A percentile compares a stretch with the other conserved stretches of the same genome.
Conservation (phyloP, 2,113 vertebrate species). For the Crypturellus undulatus region DNA sequence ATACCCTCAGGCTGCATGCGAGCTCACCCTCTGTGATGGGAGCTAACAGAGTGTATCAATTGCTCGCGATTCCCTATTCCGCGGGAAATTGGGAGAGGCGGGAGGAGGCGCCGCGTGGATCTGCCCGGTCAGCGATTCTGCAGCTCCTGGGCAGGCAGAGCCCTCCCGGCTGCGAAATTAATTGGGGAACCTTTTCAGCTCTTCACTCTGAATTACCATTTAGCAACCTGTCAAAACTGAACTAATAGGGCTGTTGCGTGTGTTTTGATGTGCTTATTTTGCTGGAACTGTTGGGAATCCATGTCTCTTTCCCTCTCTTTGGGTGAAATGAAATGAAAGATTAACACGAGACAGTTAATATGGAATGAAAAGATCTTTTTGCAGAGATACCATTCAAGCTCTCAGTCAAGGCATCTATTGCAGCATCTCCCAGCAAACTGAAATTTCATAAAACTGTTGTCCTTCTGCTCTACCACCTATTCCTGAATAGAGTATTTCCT, state of each 20-base stretch:
- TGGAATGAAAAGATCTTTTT: background rate
- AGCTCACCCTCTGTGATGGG: conserved; percentile 86
- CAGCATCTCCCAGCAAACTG: background rate
- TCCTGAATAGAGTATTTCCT: background rate
- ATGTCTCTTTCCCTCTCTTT: background rate
- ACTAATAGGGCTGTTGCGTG: conserved; percentile 69
- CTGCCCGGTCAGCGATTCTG: conserved; percentile 82
- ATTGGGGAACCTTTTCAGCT: conserved; percentile 84
- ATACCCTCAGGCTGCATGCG: conserved; percentile 86
- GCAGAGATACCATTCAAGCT: fast-evolving
- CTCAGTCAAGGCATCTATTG: background rate
- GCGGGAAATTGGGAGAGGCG: conserved; percentile 87
- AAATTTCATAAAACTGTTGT: background rate
- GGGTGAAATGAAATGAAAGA: background rate
- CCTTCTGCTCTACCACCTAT: background rate
- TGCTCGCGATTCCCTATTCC: conserved; percentile 90
- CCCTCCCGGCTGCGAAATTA: conserved; percentile 83
- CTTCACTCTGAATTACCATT: conserved; percentile 75
- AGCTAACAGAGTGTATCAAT: conserved; percentile 91
- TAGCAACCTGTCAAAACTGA: conserved; percentile 81
- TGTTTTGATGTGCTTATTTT: conserved; percentile 65
- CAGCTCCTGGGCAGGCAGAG: conserved; percentile 79
- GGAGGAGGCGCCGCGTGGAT: conserved; percentile 79
- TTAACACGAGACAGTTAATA: background rate
- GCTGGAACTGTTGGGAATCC: conserved; percentile 6